Base-by-base conservation (phyloP, 2,797 vertebrate species). In the Leptatherina wallacei region DNA sequence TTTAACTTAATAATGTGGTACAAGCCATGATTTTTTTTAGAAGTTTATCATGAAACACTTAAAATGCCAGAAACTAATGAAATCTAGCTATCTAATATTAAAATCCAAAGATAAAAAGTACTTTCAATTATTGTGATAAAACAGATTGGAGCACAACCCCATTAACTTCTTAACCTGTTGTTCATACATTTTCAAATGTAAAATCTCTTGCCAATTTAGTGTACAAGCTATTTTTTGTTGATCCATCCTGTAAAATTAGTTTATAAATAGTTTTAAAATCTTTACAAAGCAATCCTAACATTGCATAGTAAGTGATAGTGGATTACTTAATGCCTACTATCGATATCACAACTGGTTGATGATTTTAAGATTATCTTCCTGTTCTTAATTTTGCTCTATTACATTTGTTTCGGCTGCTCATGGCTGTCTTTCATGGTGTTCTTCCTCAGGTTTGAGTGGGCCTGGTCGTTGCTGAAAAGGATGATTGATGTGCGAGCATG, bases 401-500 rank as follows among this genome's bases (percentile, higher is more conserved):
- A 24, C 14, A 13, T 54, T 14, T 22, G 22, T 38, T 11, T 54
- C 14, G 14, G 6, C 30, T 61, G 20, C 58, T 78, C 22, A 69
- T 12, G 59, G 6, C 13, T 36, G 29, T 70, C 38, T 73, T 18
- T 70, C 4, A 20, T 70, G 35, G 14, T 63, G 0, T 20, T 52
- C 13, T 59, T 27, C 65, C 62, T 63, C 77, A 91, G 89, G 81
- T 88, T 75, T 75, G 78, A 82, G 61, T 57, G 51, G 63, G 49
- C 3, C 51, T 69, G 60, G 32, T 57, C 4, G 3, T 73, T 69
- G 62, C 16, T 66, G 80, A 83, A 60, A 77, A 94, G 90, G 78
- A 99, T 99, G 98, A 93, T 98, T 27, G 96, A 98, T 78, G 56
- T 98, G 64, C 96, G 95, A 89, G 96, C 94, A 35, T 99, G 98